Evolutionary conservation across 1,140 invertebrate species (phyloP), one percentile per base, ranked within the genome.

Genomic region (Paraescarpia echinospica): DNA sequence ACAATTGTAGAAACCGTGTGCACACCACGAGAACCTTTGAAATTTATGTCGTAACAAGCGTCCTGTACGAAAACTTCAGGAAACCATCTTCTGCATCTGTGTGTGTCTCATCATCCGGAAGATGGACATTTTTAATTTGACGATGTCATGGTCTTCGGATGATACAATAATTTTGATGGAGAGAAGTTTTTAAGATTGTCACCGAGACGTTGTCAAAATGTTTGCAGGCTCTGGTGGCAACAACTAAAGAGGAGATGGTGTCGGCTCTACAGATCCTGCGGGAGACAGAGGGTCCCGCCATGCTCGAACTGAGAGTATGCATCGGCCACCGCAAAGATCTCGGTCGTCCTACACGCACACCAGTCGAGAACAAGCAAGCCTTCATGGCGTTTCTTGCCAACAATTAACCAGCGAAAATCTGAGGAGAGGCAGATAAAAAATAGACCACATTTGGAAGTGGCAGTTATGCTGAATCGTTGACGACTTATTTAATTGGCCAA

Each of bases 361-460:
- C 96, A 6, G 93, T 95, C 41, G 94, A 96, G 93, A 96, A 96
- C 93, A 96, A 96, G 93, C 94, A 94, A 18, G 96, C 96, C 92
- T 96, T 96, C 92, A 96, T 96, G 96, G 95, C 96, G 89, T 96
- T 96, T 93, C 93, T 96, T 41, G 95, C 95, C 48, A 92, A 95
- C 27, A 48, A 92, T 89, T 94, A 94, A 33, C 4, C 4, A 33
- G 89, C 14, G n/a, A 33, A 41, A 41, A 77, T 4, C 59, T 18
- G 22, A 77, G 18, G 4, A 77, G 4, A 77, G 59, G 22, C 59
- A 8, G 34, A 91, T 41, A 18, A 4, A n/a, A 35, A 12, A 27
- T 51, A 51, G 18, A 51, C 48, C 48, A 8, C 48, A 51, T 77
- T 12, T 77, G 59, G 59, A 77, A 51, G 18, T 51, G 48, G 59